These are phyloP conservation scores for Sciurus niger DNA, from an alignment of 2,113 vertebrate species.

Conservation along the genomic window DNA sequence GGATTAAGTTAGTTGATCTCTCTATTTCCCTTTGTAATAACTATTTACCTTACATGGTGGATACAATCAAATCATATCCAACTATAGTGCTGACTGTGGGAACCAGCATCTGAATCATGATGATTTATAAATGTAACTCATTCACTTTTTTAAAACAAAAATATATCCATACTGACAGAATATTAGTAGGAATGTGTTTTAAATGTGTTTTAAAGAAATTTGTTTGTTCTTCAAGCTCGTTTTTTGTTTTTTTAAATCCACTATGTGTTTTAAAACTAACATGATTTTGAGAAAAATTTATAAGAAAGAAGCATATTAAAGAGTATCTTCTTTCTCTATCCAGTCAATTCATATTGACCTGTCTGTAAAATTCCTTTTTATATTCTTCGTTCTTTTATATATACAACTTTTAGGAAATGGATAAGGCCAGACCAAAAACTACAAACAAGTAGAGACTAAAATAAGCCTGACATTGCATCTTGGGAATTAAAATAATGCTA, in stretches of 20 bases:
- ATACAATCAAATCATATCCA: background rate
- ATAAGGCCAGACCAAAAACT: background rate
- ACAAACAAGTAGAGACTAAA: background rate
- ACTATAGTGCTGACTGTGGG: background rate
- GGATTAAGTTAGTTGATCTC: background rate
- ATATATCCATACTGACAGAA: background rate
- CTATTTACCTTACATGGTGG: no score
- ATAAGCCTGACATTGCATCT: background rate
- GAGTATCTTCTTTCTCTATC: background rate
- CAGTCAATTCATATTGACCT: background rate
- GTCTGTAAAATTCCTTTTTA: background rate
- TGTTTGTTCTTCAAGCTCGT: background rate
- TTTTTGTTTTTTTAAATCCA: background rate
- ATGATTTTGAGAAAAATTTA: background rate
- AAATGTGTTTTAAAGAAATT: background rate
- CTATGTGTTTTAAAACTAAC: constrained; percentile 30
- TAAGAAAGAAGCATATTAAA: background rate
- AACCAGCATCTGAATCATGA: background rate
- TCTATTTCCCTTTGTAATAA: no score
- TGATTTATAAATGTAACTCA: background rate
- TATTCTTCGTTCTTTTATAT: background rate
- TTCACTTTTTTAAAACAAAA: constrained; percentile 25
- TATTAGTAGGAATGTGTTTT: background rate
- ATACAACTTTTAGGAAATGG: background rate
- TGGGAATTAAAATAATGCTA: background rate